Evolutionary conservation across 2,113 vertebrate species (phyloP).

Genomic region (Macaca mulatta): DNA sequence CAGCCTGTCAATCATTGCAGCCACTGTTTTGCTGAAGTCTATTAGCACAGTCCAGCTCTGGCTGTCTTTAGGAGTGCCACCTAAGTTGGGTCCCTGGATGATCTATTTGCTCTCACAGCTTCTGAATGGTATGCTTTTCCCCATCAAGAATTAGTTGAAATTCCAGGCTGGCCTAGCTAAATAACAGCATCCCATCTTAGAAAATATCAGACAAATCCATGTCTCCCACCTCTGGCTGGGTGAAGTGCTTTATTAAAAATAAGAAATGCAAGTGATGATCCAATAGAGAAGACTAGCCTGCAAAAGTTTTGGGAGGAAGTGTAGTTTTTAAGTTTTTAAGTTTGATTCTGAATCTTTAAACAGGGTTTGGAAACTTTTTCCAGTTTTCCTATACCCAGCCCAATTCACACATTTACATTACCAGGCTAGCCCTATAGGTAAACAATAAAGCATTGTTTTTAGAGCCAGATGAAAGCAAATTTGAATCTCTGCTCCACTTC

Average conservation of each 20-base stretch:
- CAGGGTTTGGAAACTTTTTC: not conserved
- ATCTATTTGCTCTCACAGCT: not conserved
- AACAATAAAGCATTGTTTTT: not conserved
- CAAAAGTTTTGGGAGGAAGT: not conserved
- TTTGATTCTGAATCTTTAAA: conserved; percentile 1
- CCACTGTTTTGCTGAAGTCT: not conserved
- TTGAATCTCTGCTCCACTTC: not conserved
- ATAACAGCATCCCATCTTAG: not conserved
- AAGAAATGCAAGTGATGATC: not conserved
- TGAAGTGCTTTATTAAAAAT: not conserved
- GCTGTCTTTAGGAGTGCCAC: not conserved
- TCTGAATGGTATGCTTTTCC: not conserved
- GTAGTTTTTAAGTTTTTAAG: not conserved
- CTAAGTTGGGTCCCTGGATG: not conserved
- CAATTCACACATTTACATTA: not conserved
- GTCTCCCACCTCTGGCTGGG: not conserved
- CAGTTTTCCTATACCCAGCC: not conserved
- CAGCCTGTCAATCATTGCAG: not conserved
- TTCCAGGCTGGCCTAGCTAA: not conserved
- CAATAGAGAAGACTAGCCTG: not conserved
- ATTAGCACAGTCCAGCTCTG: not conserved
- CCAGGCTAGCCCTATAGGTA: not conserved
- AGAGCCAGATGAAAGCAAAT: not conserved
- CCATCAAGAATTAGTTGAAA: not conserved
- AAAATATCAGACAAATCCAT: not conserved